These are phyloP conservation scores for Oxyura jamaicensis DNA, from an alignment of 2,113 vertebrate species.

Conservation along the genomic window DNA sequence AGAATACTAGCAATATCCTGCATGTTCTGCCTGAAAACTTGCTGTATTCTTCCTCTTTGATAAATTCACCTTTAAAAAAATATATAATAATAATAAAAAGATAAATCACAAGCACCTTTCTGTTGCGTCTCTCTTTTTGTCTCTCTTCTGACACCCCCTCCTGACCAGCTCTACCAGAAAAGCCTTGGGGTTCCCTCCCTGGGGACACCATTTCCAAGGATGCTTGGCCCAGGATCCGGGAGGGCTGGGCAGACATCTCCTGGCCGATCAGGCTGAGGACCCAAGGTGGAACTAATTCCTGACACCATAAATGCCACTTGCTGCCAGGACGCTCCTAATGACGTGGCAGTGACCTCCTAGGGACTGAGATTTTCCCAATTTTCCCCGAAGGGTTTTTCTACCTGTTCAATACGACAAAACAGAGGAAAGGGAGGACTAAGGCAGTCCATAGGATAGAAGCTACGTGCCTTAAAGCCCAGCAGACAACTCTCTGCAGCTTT, in stretches of 20 bases:
- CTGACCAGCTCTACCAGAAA: background rate
- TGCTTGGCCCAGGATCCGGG: background rate
- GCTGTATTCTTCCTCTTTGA: background rate
- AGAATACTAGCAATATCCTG: background rate
- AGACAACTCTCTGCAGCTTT: background rate
- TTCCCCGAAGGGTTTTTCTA: background rate
- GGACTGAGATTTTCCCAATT: background rate
- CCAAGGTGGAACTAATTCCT: background rate
- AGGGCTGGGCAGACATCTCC: background rate
- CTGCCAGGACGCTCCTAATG: slow-evolving; percentile 5
- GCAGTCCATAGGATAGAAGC: background rate
- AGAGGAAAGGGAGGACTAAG: background rate
- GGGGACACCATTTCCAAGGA: background rate
- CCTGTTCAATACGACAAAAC: background rate
- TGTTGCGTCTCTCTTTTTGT: background rate
- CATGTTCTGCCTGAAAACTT: background rate
- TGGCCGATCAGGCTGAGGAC: background rate
- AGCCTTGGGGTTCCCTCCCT: background rate
- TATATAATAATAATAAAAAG: background rate
- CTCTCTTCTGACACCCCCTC: background rate
- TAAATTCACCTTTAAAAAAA: background rate
- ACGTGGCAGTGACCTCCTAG: background rate
- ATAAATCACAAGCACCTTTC: background rate
- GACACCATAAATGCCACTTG: background rate
- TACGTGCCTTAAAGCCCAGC: background rate